Evolutionary conservation across 2,113 vertebrate species (phyloP).

Genomic region (Chaetops frenatus): DNA sequence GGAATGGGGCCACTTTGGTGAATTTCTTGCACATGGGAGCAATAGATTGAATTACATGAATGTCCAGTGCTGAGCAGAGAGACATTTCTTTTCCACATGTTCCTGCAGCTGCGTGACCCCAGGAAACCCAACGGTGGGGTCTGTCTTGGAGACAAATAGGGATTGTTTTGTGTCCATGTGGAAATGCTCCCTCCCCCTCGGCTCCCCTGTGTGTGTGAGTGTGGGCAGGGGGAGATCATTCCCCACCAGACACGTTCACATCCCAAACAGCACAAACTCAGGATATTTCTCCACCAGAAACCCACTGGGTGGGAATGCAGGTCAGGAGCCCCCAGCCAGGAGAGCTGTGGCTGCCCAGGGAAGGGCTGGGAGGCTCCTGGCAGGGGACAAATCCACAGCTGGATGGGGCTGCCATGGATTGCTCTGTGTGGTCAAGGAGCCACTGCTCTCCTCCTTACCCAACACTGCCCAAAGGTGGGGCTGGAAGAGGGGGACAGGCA

Average conservation of each 20-base stretch:
- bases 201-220: neutral
- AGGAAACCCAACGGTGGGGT: constrained; percentile 60
- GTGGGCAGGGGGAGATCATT: neutral
- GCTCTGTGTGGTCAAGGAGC: accelerated
- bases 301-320: neutral
- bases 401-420: neutral
- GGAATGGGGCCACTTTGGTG: constrained; percentile 48
- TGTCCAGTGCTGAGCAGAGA: constrained; percentile 45
- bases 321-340: neutral
- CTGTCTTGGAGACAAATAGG: constrained; percentile 61
- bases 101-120: constrained; percentile 65
- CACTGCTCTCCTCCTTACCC: accelerated
- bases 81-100: constrained; percentile 68
- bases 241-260: neutral
- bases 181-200: neutral
- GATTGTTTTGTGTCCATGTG: constrained; percentile 27
- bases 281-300: neutral
- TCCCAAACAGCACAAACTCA: neutral
- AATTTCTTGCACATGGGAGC: constrained; percentile 59
- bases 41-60: constrained; percentile 61
- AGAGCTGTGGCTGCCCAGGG: neutral
- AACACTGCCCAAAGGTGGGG: accelerated
- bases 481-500: neutral
- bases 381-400: neutral
- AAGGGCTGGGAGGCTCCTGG: neutral